Conservation (phyloP, 2,113 vertebrate genomes). For the Myanophis thanlyinensis region DNA sequence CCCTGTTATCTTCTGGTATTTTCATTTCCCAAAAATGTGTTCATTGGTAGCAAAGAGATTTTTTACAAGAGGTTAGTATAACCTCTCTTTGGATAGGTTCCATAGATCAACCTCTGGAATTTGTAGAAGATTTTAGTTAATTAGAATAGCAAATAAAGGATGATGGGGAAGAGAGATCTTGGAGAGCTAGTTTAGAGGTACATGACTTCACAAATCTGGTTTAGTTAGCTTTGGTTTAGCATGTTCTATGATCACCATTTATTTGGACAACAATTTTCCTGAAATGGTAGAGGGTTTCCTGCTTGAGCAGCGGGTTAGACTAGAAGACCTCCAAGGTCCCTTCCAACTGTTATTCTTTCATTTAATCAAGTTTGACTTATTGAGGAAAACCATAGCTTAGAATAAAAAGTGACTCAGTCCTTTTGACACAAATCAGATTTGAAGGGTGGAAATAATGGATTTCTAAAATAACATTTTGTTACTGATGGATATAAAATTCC, state of each 20-base stretch:
- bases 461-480: not conserved
- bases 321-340: not conserved
- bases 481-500: not conserved
- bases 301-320: not conserved
- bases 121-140: not conserved
- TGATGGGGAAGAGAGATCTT: not conserved
- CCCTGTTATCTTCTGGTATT: not conserved
- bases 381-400: not conserved
- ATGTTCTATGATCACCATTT: not conserved
- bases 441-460: not conserved
- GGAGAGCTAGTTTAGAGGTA: not conserved
- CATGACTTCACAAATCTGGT: not conserved
- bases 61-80: not conserved
- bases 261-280: not conserved
- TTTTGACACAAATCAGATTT: not conserved
- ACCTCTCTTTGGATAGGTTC: not conserved
- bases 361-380: not conserved
- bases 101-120: not conserved
- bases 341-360: not conserved
- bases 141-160: not conserved
- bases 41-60: not conserved
- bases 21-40: not conserved
- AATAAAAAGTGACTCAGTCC: not conserved
- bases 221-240: not conserved
- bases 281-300: too few relatives aligned